Percentiles rank a stretch among this genome's conserved stretches.
Evolutionary conservation across 1,140 invertebrate species (phyloP).

Genomic region (Psix sp.): DNA sequence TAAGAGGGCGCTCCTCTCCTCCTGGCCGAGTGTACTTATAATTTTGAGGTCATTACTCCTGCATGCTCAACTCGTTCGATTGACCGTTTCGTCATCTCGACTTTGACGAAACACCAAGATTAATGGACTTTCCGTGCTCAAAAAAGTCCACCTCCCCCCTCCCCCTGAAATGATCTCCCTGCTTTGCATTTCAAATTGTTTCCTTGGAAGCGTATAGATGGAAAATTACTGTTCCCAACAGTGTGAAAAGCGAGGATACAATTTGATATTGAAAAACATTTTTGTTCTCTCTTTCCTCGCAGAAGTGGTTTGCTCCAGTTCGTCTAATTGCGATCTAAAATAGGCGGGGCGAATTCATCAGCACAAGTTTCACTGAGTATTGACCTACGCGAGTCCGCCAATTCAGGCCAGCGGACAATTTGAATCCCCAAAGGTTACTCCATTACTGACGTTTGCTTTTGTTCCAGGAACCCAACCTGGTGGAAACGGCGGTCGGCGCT

Average conservation of each 20-base stretch:
- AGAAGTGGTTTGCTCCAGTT: constrained; percentile 31
- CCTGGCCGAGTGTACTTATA: constrained; percentile 6
- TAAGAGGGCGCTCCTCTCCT: constrained; percentile 6
- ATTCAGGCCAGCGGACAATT: constrained; percentile 36
- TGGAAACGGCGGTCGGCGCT: constrained; percentile 88
- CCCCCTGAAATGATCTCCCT: too few relatives aligned
- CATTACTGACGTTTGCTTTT: constrained; percentile 12
- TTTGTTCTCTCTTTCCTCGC: too few relatives aligned
- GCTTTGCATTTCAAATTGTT: too few relatives aligned
- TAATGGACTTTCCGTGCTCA: too few relatives aligned
- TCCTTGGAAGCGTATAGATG: too few relatives aligned
- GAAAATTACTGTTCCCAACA: too few relatives aligned
- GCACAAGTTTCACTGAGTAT: constrained; percentile 41
- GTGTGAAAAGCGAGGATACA: too few relatives aligned
- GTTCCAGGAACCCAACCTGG: constrained; percentile 88
- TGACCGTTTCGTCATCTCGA: constrained; percentile 37
- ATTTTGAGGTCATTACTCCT: constrained; percentile 56
- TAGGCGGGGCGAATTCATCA: constrained; percentile 41
- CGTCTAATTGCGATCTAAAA: constrained; percentile 34
- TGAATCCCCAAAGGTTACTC: constrained; percentile 5
- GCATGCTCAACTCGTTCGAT: constrained; percentile 32
- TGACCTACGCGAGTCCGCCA: constrained; percentile 26
- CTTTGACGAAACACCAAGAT: constrained; percentile 12
- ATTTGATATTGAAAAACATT: too few relatives aligned
- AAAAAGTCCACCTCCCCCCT: too few relatives aligned